Evolutionary conservation across 2,888 invertebrate genomes (phyloP).

Genomic region (Bedellia somnulentella): DNA sequence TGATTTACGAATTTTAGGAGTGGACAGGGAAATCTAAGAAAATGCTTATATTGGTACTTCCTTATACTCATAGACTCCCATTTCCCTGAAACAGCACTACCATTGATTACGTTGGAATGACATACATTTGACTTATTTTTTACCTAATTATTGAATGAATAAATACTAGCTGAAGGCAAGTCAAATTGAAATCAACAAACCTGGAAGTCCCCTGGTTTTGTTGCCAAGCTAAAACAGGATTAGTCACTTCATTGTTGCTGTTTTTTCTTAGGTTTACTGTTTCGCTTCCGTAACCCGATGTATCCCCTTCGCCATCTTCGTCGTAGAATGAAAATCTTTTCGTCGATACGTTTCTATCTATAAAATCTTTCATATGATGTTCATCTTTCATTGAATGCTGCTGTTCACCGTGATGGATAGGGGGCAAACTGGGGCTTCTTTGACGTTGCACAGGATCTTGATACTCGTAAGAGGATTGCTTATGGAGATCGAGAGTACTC

Average conservation of each 20-base stretch:
- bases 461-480: conserved; percentile 42
- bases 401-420: conserved; percentile 55
- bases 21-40: too few species aligned
- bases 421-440: conserved; percentile 70
- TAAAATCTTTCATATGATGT: conserved; percentile 23
- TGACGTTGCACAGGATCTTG: conserved; percentile 44
- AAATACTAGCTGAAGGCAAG: too few species aligned
- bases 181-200: too few species aligned
- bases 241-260: conserved; percentile 18
- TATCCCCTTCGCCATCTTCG: conserved; percentile 69
- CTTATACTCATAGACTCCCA: too few species aligned
- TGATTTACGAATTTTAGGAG: too few species aligned
- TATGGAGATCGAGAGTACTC: conserved; percentile 45
- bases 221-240: conserved; percentile 48
- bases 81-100: too few species aligned
- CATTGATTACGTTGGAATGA: too few species aligned
- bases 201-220: too few species aligned
- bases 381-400: conserved; percentile 27
- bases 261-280: conserved; percentile 59
- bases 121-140: too few species aligned
- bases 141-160: too few species aligned
- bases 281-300: conserved; percentile 84
- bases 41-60: too few species aligned
- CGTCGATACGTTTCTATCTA: conserved; percentile 41
- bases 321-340: conserved; percentile 51